Conservation (phyloP, 2,113 vertebrate genomes). For the Urocynchramus pylzowi region DNA sequence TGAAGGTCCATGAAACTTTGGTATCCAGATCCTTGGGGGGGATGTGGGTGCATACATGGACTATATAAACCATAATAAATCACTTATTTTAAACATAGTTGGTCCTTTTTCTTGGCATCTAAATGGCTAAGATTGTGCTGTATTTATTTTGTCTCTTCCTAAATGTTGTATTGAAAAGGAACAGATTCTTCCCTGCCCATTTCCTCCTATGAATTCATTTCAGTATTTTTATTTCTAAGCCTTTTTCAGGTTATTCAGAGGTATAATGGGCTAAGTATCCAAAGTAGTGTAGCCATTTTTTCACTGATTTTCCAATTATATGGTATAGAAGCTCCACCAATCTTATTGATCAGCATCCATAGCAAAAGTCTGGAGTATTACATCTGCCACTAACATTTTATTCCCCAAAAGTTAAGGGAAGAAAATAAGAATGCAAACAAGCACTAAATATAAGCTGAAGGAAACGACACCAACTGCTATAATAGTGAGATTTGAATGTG, state of each 20-base stretch:
- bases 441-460: not conserved
- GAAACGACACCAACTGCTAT: not conserved
- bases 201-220: not conserved
- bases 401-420: not conserved
- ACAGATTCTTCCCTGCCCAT: not conserved
- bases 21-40: constrained; percentile 20
- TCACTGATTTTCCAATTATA: not conserved
- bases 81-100: constrained; percentile 32
- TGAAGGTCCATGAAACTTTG: constrained; percentile 21
- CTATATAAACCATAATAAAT: constrained; percentile 40
- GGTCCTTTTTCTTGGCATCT: constrained; percentile 39
- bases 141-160: constrained; percentile 35
- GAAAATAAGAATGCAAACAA: not conserved
- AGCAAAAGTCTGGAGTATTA: not conserved
- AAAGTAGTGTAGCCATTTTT: not conserved
- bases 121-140: not conserved
- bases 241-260: not conserved
- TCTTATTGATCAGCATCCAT: not conserved
- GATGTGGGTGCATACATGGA: not conserved
- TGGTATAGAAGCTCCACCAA: not conserved
- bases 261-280: not conserved
- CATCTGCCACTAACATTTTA: not conserved
- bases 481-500: not conserved
- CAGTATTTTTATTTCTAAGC: constrained; percentile 8
- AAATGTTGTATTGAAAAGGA: constrained; percentile 27